Evolutionary conservation across 2,888 invertebrate genomes (phyloP), one percentile per base, ranked within the genome.

Genomic region (Heliconius erato): DNA sequence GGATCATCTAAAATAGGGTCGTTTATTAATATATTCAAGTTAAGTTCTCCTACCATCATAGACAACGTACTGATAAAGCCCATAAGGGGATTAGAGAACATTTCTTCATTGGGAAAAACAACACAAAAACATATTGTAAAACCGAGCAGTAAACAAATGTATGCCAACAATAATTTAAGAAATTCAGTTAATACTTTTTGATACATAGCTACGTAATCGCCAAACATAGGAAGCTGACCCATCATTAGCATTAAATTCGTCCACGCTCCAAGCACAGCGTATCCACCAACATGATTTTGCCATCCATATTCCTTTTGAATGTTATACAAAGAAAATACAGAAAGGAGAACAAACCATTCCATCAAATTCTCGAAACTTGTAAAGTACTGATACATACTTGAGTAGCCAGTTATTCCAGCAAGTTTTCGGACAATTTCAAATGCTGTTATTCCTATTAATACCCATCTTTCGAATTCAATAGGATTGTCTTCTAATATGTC

Each of bases 121-220:
- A 98, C 98, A 91, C 98, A 98, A 90, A 98, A 98, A 88, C 98
- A 98, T 74, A 98, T 98, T 0, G 98, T 98, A 88, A 98, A 98
- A 1, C 98, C 98, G 28, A 98, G 97, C 44, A 98, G 93, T 79
- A 98, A 96, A 88, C 98, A 98, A 0, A 98, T 97, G 89, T 98
- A 98, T 0, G 98, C 98, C 87, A 98, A 93, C 49, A 98, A 96
- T 23, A 98, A 94, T 89, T 98, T 98, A 40, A 98, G 97, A 87
- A 98, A 98, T 92, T 98, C 98, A 1, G 97, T 97, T 87, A 98
- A 97, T 0, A 98, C 98, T 90, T 98, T 97, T 2, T 98, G 98
- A 87, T 98, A 98, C 98, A 98, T 98, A 1, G 98, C 98, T 1
- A 98, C 98, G 90, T 98, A 98, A 54, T 98, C 98, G 69, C 98